These are phyloP conservation scores for Myanophis thanlyinensis DNA, from an alignment of 2,113 vertebrate species.

Conservation along the genomic window DNA sequence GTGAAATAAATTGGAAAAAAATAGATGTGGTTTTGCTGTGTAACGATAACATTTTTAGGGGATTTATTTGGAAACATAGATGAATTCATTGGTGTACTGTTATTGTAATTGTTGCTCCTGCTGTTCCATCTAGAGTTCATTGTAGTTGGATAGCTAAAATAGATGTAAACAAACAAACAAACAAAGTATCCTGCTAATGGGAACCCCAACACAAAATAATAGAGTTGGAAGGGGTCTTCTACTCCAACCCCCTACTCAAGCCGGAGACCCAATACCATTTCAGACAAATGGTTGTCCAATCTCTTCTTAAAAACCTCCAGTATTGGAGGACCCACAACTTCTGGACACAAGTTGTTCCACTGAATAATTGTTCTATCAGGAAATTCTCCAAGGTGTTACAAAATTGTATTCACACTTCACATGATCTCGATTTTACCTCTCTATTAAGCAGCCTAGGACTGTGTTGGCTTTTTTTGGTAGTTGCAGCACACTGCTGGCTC, in stretches of 20 bases:
- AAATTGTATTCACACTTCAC: neutral
- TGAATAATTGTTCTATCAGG: neutral
- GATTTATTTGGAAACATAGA: too few species aligned
- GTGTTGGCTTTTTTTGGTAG: neutral
- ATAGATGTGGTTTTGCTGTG: neutral
- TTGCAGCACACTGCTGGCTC: neutral
- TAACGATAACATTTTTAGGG: neutral
- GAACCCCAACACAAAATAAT: neutral
- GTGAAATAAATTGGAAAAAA: neutral
- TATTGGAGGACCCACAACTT: neutral
- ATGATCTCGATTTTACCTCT: neutral
- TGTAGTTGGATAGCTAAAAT: neutral
- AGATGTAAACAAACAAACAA: too few species aligned
- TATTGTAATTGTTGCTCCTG: neutral
- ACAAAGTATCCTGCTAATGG: neutral
- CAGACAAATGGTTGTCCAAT: neutral
- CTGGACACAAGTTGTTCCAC: neutral
- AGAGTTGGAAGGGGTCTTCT: neutral
- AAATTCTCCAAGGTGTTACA: neutral
- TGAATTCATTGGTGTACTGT: neutral
- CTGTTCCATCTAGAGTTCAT: neutral
- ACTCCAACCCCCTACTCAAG: neutral
- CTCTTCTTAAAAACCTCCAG: neutral
- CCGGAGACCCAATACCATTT: too few species aligned
- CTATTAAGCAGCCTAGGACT: neutral